Evolutionary conservation across 2,888 invertebrate species (phyloP).

Genomic region (Autographa gamma): DNA sequence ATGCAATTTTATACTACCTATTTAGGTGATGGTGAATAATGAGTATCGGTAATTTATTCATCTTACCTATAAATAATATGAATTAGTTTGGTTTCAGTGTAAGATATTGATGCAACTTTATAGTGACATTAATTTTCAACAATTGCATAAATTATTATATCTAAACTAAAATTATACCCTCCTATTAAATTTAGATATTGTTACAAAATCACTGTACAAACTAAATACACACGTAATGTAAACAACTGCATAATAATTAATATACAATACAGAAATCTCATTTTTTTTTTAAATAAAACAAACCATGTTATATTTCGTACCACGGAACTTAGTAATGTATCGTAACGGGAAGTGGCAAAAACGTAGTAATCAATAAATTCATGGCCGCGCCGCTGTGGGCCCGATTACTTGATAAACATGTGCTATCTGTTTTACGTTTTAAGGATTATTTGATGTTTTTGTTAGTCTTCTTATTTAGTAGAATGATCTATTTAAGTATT

Average conservation of each 20-base stretch:
- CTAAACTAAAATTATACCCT: too few relatives aligned
- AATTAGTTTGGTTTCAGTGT: too few relatives aligned
- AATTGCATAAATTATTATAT: too few relatives aligned
- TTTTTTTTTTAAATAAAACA: conserved; percentile 9
- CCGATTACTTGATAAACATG: conserved; percentile 2
- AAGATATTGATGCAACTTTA: too few relatives aligned
- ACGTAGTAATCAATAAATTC: conserved; percentile 49
- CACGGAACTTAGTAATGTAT: conserved; percentile 11
- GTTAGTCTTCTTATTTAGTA: neutral
- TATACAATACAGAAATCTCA: conserved; percentile 8
- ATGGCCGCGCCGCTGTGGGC: conserved; percentile 37
- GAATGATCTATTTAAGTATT: too few relatives aligned
- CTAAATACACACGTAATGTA: neutral
- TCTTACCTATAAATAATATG: too few relatives aligned
- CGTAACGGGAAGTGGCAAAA: conserved; percentile 26
- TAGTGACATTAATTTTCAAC: too few relatives aligned
- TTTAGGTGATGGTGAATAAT: too few relatives aligned
- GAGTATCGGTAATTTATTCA: too few relatives aligned
- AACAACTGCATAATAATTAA: neutral
- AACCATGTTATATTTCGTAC: neutral
- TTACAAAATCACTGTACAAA: too few relatives aligned
- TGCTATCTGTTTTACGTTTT: neutral
- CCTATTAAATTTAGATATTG: too few relatives aligned
- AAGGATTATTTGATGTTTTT: neutral
- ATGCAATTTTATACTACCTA: too few relatives aligned